Evolutionary conservation across 2,888 invertebrate genomes (phyloP).

Genomic region (Drosophila algonquin): DNA sequence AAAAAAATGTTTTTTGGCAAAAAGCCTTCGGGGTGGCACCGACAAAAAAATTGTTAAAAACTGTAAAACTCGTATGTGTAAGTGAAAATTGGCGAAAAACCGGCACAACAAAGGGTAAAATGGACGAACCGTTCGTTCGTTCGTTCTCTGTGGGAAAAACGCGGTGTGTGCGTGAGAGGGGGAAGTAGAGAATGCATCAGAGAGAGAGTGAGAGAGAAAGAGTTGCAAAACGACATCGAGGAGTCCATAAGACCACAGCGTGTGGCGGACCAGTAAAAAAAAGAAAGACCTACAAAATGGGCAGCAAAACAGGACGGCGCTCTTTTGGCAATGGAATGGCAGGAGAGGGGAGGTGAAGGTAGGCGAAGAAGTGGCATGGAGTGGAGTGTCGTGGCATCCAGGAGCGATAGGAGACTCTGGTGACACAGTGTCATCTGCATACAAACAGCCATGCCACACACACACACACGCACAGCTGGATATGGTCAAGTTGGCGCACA

Average conservation of each 20-base stretch:
- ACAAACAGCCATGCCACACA: conserved; percentile 21
- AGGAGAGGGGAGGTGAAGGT: background rate
- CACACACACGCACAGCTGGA: conserved; percentile 62
- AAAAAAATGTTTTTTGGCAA: conserved; percentile 63
- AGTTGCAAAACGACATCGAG: conserved; percentile 34
- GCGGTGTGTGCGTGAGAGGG: conserved; percentile 22
- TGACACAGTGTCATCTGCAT: conserved; percentile 59
- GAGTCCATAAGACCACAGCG: conserved; percentile 54
- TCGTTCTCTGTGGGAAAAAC: conserved; percentile 39
- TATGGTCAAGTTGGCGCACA: conserved; percentile 76
- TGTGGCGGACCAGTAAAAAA: conserved; percentile 34
- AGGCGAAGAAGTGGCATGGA: background rate
- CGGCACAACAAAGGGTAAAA: conserved; percentile 48
- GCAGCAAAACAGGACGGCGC: conserved; percentile 6
- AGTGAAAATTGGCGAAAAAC: conserved; percentile 45
- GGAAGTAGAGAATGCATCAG: conserved; percentile 9
- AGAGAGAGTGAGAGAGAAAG: conserved; percentile 3
- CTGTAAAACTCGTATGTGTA: conserved; percentile 44
- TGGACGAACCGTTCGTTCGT: conserved; percentile 51
- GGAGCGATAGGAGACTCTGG: conserved; percentile 29
- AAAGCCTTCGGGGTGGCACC: conserved; percentile 43
- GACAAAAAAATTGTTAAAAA: conserved; percentile 35
- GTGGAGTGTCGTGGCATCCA: background rate
- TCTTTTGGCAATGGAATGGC: conserved; percentile 22
- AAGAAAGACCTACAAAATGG: conserved; percentile 23